Percentiles rank a stretch among this genome's conserved stretches.
These are phyloP conservation scores for Daubentonia madagascariensis DNA, from an alignment of 2,113 vertebrate species.

Conservation along the genomic window DNA sequence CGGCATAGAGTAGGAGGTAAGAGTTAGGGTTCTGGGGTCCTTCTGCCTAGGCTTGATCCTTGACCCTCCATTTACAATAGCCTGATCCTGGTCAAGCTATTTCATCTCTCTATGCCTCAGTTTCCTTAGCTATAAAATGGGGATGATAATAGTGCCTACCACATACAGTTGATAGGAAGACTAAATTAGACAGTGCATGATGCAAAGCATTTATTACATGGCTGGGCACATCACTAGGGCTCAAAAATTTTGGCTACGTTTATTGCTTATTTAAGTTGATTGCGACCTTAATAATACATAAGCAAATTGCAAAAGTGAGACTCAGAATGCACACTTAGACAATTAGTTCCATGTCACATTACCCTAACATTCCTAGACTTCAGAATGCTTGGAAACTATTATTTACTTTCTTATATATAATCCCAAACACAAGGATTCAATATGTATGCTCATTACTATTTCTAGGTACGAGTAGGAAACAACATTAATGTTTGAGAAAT, in stretches of 20 bases:
- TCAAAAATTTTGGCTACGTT: not conserved
- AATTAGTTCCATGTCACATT: not conserved
- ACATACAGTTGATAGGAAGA: not conserved
- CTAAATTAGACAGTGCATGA: not conserved
- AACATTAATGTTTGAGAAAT: conserved; percentile 20
- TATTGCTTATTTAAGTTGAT: not conserved
- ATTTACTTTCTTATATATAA: not conserved
- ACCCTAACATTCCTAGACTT: not conserved
- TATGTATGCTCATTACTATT: not conserved
- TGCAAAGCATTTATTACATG: not conserved
- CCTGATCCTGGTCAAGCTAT: not conserved
- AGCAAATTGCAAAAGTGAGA: not conserved
- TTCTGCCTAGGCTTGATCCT: not conserved
- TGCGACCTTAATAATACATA: not conserved
- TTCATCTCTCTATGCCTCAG: not conserved
- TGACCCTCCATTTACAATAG: not conserved
- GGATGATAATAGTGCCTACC: not conserved
- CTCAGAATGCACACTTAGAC: not conserved
- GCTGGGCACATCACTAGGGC: not conserved
- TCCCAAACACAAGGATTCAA: conserved; percentile 1
- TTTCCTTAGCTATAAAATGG: not conserved
- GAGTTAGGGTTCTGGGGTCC: not conserved
- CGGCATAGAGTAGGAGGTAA: not conserved
- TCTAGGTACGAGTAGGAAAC: not conserved
- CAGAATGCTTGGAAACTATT: not conserved